Evolutionary conservation across 2,888 invertebrate species (phyloP), one percentile per base, ranked within the genome.

Genomic region (Malthinus flaveolus): DNA sequence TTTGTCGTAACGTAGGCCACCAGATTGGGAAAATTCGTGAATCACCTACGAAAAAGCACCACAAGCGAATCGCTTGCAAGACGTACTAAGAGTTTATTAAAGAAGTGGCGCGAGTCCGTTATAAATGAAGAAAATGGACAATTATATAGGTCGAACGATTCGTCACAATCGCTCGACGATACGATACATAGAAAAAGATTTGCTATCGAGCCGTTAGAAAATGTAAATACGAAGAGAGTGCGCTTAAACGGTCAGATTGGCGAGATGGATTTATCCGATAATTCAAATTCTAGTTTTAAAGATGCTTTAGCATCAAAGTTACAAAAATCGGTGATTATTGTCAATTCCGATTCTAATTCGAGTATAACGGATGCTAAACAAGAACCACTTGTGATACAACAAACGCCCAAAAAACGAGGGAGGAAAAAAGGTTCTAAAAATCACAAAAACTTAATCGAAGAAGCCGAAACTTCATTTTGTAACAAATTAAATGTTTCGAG

Each of bases 11-110:
- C 36, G 12, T 81, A 94, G 94, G 88, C 90, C 87, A 97, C 97
- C 85, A 84, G 96, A 86, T 83, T 97, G 77, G 97, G 95, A 36
- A 93, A 91, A 79, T 89, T 92, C 77, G 91, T 97, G 79, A 97
- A 97, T 79, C 94, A 95, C 78, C 82, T 97, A 49, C 86, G 97
- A 54, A 85, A 93, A 59, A 92, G 92, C 79, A 93, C 94, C 37
- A 84, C 83, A 58, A 91, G 95, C 78, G 91, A 93, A 67, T 84
- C 85, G 60, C 82, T 97, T 76, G 94, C 95, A 51, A 89, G 91
- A 73, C 86, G 96, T 66, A 93, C 95, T 56, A 97, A 96, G 80
- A 91, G 91, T 75, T 84, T 97, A 76, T 88, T 97, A 56, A 93
- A 94, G 73, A 85, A 90, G 80, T 97, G 97, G 97, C 88, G 96